Base-by-base conservation (phyloP, 92 coral and sea anemone species). In the Zoanthus solanderi region DNA sequence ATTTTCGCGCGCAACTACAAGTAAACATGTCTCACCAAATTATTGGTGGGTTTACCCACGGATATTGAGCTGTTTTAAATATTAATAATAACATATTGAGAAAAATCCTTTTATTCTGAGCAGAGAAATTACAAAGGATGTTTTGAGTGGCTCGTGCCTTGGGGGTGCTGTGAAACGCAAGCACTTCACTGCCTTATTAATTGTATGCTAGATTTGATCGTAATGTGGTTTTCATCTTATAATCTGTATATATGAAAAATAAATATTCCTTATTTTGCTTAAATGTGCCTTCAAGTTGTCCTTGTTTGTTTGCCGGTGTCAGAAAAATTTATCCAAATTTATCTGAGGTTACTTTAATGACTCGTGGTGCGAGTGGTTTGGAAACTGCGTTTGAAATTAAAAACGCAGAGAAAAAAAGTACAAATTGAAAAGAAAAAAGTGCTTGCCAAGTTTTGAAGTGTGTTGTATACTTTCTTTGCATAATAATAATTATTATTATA, bases 21-120 rank as follows among this genome's bases (percentile, higher is more conserved):
- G 75, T 81, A 81, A 81, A 81, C 85, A 81, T 18, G 46, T 81
- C 30, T 75, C 47, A 66, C 75, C 29, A 16, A 63, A 45, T 81
- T 81, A 81, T 81, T 81, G 63, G 75, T 45, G 12, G 85, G 85
- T 81, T 79, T 65, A 57, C 85, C 61, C 50, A 44, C 85, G 85
- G 85, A 81, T 13, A 81, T 81, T 37, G 85, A 81, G 75, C 75
- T 81, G 61, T 66, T 13, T 66, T 81, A 53, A 81, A 81, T 81
- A 81, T 81, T 81, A 81, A 81, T 81, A 75, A 81, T 81, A 81
- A 23, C 85, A 66, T 46, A 45, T 65, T 7, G 85, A 81, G 75
- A 73, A 81, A 81, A 79, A 68, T 31, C 58, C 45, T 66, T 81
- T 65, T 63, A 67, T 53, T 44, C 5, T 81, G 28, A 23, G 71